Conservation (phyloP, 2,113 vertebrate genomes). For the Siniperca knerii region DNA sequence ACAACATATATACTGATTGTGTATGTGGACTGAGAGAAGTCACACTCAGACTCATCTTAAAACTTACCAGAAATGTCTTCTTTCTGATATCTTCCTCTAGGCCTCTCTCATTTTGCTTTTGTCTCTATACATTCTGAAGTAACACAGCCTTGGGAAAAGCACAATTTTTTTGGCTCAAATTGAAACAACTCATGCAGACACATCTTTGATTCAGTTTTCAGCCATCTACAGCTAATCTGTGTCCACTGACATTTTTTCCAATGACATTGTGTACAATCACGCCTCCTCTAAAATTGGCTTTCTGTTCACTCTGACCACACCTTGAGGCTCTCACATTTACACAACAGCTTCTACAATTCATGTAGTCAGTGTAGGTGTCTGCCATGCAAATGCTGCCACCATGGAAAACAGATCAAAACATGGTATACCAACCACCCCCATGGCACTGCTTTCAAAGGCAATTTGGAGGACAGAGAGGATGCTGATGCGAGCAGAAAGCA, state of each 20-base stretch:
- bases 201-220: background rate
- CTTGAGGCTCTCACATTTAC: background rate
- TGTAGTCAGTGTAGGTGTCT: slow-evolving; percentile 11
- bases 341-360: slow-evolving; percentile 18
- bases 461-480: slow-evolving; percentile 72
- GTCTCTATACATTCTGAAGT: background rate
- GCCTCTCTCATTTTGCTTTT: background rate
- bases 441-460: slow-evolving; percentile 69
- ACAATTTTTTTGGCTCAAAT: background rate
- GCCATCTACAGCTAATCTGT: background rate
- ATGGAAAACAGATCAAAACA: slow-evolving; percentile 43
- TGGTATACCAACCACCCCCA: slow-evolving; percentile 6
- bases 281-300: background rate
- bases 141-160: background rate
- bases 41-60: background rate
- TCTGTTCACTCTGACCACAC: background rate
- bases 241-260: background rate
- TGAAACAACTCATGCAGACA: background rate
- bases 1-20: background rate
- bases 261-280: background rate
- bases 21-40: background rate
- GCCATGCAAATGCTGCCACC: slow-evolving; percentile 33
- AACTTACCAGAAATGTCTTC: background rate
- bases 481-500: slow-evolving; percentile 78
- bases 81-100: background rate